A percentile compares a stretch with the other conserved stretches of the same genome.
phyloP scores from a whole-genome alignment of 2,888 invertebrate genomes.

The Gnatocerus cornutus region DNA sequence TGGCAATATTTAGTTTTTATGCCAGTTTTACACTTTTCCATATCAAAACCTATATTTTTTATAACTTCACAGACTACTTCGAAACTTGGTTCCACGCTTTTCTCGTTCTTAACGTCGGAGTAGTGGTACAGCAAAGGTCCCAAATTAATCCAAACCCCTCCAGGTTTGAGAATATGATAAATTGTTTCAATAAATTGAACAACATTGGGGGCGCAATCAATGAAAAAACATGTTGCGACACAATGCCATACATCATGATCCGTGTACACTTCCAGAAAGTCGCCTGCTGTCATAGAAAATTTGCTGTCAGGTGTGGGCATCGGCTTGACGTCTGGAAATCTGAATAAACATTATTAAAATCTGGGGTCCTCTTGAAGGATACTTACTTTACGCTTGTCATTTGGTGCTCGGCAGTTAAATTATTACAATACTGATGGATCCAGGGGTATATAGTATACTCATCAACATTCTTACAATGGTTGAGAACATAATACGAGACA shows the following conservation, averaged over 20 bases:
- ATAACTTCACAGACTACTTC: conserved; percentile 81
- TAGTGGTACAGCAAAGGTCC: conserved; percentile 95
- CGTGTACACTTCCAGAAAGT: conserved; percentile 93
- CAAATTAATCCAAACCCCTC: conserved; percentile 91
- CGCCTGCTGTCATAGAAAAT: conserved; percentile 98
- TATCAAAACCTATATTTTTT: conserved; percentile 85
- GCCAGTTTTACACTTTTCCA: conserved; percentile 86
- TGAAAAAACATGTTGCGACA: conserved; percentile 97
- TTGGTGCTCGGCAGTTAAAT: conserved; percentile 87
- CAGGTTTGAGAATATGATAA: conserved; percentile 90
- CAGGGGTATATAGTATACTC: conserved; percentile 91
- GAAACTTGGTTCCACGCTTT: conserved; percentile 95
- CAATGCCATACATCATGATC: conserved; percentile 87
- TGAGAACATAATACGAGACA: conserved; percentile 95
- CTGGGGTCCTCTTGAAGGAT: conserved; percentile 12
- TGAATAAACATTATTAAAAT: conserved; percentile 52
- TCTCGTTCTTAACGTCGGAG: conserved; percentile 89
- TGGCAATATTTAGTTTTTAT: conserved; percentile 93
- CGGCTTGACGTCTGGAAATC: conserved; percentile 93
- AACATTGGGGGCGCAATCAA: conserved; percentile 98
- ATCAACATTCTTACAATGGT: conserved; percentile 84
- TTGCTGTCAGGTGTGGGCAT: conserved; percentile 77
- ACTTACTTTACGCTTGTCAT: conserved; percentile 76
- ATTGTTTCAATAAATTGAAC: conserved; percentile 96
- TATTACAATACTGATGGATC: conserved; percentile 96